Percentiles rank a stretch among this genome's conserved stretches.
Evolutionary conservation across 2,888 invertebrate genomes (phyloP).

Genomic region (Micropterix aruncella): DNA sequence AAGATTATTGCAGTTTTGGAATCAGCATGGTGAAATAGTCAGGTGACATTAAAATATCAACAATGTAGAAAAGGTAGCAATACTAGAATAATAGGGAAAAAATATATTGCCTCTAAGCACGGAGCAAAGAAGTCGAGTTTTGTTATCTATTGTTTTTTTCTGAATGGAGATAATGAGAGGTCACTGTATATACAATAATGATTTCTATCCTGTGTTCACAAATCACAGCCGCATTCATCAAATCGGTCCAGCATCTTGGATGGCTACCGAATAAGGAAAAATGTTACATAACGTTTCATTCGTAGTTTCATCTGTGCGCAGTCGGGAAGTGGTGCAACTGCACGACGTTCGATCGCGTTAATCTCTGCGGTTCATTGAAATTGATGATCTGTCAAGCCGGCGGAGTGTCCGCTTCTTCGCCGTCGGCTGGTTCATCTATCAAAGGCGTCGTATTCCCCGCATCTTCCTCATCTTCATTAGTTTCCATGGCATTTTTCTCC

Average conservation of each 20-base stretch:
- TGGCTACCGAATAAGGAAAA: not conserved
- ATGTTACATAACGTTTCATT: not conserved
- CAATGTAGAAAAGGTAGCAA: no score
- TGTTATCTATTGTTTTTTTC: no score
- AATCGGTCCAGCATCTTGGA: not conserved
- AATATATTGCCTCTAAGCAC: no score
- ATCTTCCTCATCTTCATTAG: no score
- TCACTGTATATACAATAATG: no score
- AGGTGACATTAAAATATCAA: no score
- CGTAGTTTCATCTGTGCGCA: not conserved
- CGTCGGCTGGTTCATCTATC: constrained; percentile 1
- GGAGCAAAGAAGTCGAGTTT: no score
- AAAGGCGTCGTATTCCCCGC: not conserved
- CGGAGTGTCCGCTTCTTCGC: not conserved
- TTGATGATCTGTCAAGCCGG: not conserved
- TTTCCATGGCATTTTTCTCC: no score
- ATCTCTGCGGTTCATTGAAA: not conserved
- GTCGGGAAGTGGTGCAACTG: not conserved
- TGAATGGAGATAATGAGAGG: no score
- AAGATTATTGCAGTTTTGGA: no score
- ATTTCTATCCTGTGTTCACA: constrained; percentile 2
- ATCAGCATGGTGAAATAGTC: no score
- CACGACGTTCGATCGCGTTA: not conserved
- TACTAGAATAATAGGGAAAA: no score
- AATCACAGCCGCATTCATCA: constrained; percentile 1